These are phyloP conservation scores for Phyllostomus hastatus DNA, from an alignment of 2,113 vertebrate species.

Conservation along the genomic window DNA sequence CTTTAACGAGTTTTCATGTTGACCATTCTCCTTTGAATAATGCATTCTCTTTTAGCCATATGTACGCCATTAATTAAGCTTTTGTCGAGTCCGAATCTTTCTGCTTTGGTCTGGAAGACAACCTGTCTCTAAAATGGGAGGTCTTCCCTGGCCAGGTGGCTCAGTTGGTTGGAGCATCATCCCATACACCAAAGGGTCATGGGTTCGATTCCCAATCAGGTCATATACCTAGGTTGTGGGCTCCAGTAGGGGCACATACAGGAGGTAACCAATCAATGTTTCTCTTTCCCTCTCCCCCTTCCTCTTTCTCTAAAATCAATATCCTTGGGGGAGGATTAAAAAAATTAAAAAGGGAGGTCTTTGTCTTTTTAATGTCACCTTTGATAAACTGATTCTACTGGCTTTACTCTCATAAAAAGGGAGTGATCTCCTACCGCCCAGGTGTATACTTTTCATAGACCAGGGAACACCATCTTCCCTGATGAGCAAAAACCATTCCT, in stretches of 20 bases:
- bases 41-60: not conserved
- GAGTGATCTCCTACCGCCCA: not conserved
- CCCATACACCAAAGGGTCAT: too few species aligned
- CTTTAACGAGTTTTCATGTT: not conserved
- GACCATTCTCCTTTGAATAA: not conserved
- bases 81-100: not conserved
- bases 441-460: not conserved
- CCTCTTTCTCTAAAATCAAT: too few species aligned
- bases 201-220: too few species aligned
- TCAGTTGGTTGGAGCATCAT: too few species aligned
- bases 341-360: not conserved
- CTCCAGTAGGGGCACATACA: too few species aligned
- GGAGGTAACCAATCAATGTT: too few species aligned
- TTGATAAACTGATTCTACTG: not conserved
- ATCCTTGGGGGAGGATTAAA: too few species aligned
- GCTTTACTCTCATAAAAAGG: not conserved
- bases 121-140: not conserved
- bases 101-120: not conserved
- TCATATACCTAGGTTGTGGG: too few species aligned
- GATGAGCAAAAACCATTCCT: not conserved
- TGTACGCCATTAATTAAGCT: not conserved
- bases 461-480: not conserved
- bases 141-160: not conserved
- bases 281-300: too few species aligned
- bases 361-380: not conserved